phyloP scores from a whole-genome alignment of 2,113 vertebrate species.

The Rhinolophus ferrumequinum region DNA sequence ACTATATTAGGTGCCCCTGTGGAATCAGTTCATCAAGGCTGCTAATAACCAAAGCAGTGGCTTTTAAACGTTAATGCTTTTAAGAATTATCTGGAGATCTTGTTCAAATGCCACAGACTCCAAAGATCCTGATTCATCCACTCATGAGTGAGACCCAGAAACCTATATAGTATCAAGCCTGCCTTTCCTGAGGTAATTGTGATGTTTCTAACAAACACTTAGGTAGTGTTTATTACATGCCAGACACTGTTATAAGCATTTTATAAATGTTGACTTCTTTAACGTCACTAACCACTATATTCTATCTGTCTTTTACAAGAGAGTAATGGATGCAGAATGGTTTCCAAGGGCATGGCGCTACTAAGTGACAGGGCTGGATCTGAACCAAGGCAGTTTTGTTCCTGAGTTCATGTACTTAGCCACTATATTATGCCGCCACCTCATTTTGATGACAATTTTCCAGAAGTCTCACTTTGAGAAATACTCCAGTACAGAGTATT shows the following conservation, averaged over 20 bases:
- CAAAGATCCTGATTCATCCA: constrained; percentile 18
- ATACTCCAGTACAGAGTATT: neutral
- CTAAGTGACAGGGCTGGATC: neutral
- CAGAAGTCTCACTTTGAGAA: neutral
- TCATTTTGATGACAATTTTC: neutral
- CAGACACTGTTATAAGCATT: neutral
- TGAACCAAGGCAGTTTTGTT: neutral
- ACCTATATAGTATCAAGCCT: neutral
- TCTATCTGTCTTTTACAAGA: neutral
- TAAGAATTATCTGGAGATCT: constrained; percentile 34
- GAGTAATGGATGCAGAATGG: neutral
- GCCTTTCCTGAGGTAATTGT: neutral
- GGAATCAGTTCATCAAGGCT: constrained; percentile 7
- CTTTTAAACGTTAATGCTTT: constrained; percentile 31
- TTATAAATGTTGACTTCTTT: constrained; percentile 35
- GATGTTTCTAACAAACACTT: neutral
- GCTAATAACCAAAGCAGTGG: constrained; percentile 21
- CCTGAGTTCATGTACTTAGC: neutral
- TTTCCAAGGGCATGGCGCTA: neutral
- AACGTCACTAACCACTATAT: neutral
- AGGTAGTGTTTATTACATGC: neutral
- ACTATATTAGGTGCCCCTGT: neutral
- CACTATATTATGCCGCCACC: neutral
- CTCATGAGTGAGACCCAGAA: neutral
- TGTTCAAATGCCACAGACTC: neutral